These are phyloP conservation scores for Erpetoichthys calabaricus DNA, from an alignment of 2,797 vertebrate genomes.

Conservation along the genomic window DNA sequence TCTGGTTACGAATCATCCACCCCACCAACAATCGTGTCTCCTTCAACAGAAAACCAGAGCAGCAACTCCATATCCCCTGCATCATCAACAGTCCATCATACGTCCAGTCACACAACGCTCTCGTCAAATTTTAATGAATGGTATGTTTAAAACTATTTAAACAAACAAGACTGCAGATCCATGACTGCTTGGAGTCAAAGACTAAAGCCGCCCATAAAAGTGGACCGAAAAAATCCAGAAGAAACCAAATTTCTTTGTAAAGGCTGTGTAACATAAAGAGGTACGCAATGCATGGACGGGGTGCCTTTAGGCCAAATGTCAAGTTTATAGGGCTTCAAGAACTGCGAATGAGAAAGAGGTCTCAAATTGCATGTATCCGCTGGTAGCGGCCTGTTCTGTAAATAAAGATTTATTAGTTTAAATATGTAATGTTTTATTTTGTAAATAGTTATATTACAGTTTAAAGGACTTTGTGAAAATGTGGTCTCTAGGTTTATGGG, in stretches of 20 bases:
- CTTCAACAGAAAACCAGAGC: constrained; percentile 93
- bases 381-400: constrained; percentile 73
- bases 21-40: constrained; percentile 92
- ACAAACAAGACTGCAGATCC: constrained; percentile 66
- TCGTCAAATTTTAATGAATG: constrained; percentile 99
- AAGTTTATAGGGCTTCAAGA: constrained; percentile 55
- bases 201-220: constrained; percentile 62
- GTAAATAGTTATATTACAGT: constrained; percentile 92
- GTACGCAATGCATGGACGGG: constrained; percentile 58
- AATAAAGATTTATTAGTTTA: constrained; percentile 86
- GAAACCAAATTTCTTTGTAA: constrained; percentile 36
- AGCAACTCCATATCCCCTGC: constrained; percentile 93
- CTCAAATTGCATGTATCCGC: constrained; percentile 66
- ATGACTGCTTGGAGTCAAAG: constrained; percentile 63
- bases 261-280: constrained; percentile 52
- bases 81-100: constrained; percentile 88
- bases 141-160: constrained; percentile 86
- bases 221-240: constrained; percentile 54
- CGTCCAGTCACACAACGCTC: constrained; percentile 90
- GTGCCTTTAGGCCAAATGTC: constrained; percentile 52
- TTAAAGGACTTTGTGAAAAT: constrained; percentile 84
- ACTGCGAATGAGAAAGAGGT: constrained; percentile 63
- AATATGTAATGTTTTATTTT: constrained; percentile 95
- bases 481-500: constrained; percentile 94
- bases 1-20: constrained; percentile 97